Evolutionary conservation across 2,113 vertebrate species (phyloP).

Genomic region (Heliornis fulica): DNA sequence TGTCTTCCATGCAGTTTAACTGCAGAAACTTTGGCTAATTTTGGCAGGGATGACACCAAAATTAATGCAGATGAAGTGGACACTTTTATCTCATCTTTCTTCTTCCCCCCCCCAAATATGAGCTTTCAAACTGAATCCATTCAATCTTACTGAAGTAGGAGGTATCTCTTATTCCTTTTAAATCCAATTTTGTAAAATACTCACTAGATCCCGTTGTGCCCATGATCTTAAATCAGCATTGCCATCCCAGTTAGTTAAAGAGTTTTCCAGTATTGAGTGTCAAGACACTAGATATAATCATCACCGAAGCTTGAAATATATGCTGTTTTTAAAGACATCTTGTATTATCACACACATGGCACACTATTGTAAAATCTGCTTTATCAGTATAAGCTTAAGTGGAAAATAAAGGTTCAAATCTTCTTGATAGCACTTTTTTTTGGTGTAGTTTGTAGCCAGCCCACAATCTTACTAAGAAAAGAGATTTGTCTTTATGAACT

Average conservation of each 20-base stretch:
- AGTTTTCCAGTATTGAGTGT: conserved; percentile 18
- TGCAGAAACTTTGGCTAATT: not conserved
- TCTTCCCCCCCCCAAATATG: not conserved
- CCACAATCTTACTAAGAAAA: conserved; percentile 38
- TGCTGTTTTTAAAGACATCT: not conserved
- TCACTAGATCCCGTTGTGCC: conserved; percentile 33
- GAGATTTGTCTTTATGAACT: conserved; percentile 42
- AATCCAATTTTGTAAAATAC: conserved; percentile 37
- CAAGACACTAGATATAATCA: not conserved
- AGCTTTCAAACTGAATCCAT: not conserved
- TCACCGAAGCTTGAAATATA: conserved; percentile 16
- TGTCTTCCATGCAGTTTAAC: not conserved
- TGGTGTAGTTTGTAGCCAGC: conserved; percentile 33
- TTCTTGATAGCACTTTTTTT: conserved; percentile 35
- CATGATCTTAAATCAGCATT: not conserved
- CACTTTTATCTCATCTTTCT: conserved; percentile 10
- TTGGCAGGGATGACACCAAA: not conserved
- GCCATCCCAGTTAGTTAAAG: conserved; percentile 33
- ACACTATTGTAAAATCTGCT: conserved; percentile 32
- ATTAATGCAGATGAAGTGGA: not conserved
- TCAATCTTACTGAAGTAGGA: not conserved
- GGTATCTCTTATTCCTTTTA: not conserved
- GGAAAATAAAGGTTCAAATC: conserved; percentile 60
- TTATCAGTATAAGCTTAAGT: conserved; percentile 51
- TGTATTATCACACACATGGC: conserved; percentile 18